These are phyloP conservation scores for Ceratosolen fusciceps DNA, from an alignment of 1,140 invertebrate species.

Conservation along the genomic window DNA sequence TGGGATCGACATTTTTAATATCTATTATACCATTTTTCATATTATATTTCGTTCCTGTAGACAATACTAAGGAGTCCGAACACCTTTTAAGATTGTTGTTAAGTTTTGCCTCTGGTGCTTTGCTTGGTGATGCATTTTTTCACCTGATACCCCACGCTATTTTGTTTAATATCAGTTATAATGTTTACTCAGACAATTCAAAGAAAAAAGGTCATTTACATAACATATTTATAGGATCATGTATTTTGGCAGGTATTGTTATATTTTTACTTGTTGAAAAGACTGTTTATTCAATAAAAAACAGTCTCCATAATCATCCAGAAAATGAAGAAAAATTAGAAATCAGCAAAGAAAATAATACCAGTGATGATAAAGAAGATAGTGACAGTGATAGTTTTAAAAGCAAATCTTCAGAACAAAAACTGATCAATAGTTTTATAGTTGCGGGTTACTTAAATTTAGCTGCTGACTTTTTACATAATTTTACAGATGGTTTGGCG, in stretches of 20 bases:
- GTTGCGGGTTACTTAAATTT: constrained; percentile 95
- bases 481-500: constrained; percentile 96
- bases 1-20: constrained; percentile 91
- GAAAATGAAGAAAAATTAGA: constrained; percentile 74
- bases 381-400: constrained; percentile 51
- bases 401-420: constrained; percentile 52
- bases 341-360: constrained; percentile 83
- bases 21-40: constrained; percentile 95
- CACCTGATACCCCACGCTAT: constrained; percentile 97
- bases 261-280: constrained; percentile 95
- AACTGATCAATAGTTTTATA: constrained; percentile 79
- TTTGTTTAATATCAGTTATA: constrained; percentile 77
- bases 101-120: constrained; percentile 94
- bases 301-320: constrained; percentile 76
- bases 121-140: constrained; percentile 96
- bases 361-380: constrained; percentile 87
- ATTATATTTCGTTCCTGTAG: constrained; percentile 93
- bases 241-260: constrained; percentile 91
- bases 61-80: constrained; percentile 87
- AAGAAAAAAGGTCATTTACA: constrained; percentile 75
- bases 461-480: constrained; percentile 95
- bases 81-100: constrained; percentile 90
- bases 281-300: constrained; percentile 89
- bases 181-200: constrained; percentile 70
- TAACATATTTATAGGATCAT: constrained; percentile 90